A percentile compares a stretch with the other conserved stretches of the same genome.
Conservation (phyloP, 2,113 vertebrate species). For the Trematomus loennbergii region DNA sequence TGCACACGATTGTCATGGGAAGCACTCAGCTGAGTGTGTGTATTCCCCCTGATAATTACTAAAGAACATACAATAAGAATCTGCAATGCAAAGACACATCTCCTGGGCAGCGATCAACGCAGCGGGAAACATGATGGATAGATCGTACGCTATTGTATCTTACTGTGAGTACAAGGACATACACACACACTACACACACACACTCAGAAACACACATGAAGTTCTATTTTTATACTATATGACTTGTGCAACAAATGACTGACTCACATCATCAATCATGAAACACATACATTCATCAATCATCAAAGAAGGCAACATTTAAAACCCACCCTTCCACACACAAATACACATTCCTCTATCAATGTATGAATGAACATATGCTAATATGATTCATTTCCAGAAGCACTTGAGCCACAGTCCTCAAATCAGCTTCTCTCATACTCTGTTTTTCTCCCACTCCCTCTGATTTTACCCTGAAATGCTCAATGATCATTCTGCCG, state of each 20-base stretch:
- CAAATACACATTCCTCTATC: constrained; percentile 40
- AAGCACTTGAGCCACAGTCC: constrained; percentile 49
- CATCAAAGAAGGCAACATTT: constrained; percentile 27
- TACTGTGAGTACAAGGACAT: neutral
- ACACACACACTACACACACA: neutral
- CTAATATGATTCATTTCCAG: constrained; percentile 55
- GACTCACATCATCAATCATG: constrained; percentile 39
- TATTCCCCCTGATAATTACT: constrained; percentile 22
- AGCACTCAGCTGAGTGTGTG: neutral
- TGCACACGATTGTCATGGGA: constrained; percentile 25
- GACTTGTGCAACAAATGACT: constrained; percentile 23
- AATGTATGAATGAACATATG: constrained; percentile 65
- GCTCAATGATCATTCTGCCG: constrained; percentile 52
- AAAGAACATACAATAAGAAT: constrained; percentile 9
- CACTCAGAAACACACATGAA: neutral
- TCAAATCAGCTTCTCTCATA: constrained; percentile 33
- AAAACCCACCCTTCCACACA: constrained; percentile 35
- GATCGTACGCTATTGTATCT: neutral
- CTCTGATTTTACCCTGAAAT: constrained; percentile 45
- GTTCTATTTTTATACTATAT: constrained; percentile 1
- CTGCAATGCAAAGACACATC: constrained; percentile 29
- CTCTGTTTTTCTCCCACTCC: constrained; percentile 20
- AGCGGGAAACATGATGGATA: constrained; percentile 16
- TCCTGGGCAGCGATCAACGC: constrained; percentile 3
- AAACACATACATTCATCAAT: constrained; percentile 35